A percentile compares a stretch with the other conserved stretches of the same genome.
phyloP scores from a whole-genome alignment of 1,140 invertebrate genomes.

The Nasonia giraulti region DNA sequence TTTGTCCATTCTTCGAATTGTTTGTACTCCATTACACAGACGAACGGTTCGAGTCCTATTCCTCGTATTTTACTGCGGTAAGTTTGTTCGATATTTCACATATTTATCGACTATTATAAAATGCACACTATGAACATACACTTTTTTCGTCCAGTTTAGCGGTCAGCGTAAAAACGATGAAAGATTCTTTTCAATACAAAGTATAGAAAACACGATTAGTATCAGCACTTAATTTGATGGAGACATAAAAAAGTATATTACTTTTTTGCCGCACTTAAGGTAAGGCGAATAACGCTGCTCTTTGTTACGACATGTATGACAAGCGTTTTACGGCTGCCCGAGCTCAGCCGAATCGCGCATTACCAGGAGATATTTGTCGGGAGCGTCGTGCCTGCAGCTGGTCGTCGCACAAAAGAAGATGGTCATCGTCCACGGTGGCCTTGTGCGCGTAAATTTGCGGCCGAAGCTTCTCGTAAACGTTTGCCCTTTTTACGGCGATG shows the following conservation, averaged over 20 bases:
- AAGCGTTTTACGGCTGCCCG: slow-evolving; percentile 7
- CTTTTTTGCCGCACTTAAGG: slow-evolving; percentile 9
- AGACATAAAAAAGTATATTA: neutral
- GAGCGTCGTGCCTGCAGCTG: neutral
- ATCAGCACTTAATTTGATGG: slow-evolving; percentile 17
- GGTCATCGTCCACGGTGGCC: neutral
- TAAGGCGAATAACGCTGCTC: neutral
- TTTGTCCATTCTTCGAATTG: neutral
- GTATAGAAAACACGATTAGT: slow-evolving; percentile 1
- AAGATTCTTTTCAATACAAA: neutral
- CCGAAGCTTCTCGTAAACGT: slow-evolving; percentile 25
- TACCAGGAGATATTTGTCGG: slow-evolving; percentile 22
- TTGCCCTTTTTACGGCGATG: slow-evolving; percentile 36
- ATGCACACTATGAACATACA: too few relatives aligned
- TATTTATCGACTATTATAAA: too few relatives aligned
- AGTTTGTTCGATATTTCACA: too few relatives aligned
- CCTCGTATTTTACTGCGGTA: too few relatives aligned
- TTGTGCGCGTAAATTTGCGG: slow-evolving; percentile 17
- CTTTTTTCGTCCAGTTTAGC: too few relatives aligned
- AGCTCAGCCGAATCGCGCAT: slow-evolving; percentile 9
- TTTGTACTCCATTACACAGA: too few relatives aligned
- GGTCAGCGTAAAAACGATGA: neutral
- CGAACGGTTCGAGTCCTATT: too few relatives aligned
- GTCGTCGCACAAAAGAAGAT: slow-evolving; percentile 12
- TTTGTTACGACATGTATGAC: slow-evolving; percentile 15